Base-by-base conservation (phyloP, 2,888 invertebrate genomes). In the Cephus runcator region DNA sequence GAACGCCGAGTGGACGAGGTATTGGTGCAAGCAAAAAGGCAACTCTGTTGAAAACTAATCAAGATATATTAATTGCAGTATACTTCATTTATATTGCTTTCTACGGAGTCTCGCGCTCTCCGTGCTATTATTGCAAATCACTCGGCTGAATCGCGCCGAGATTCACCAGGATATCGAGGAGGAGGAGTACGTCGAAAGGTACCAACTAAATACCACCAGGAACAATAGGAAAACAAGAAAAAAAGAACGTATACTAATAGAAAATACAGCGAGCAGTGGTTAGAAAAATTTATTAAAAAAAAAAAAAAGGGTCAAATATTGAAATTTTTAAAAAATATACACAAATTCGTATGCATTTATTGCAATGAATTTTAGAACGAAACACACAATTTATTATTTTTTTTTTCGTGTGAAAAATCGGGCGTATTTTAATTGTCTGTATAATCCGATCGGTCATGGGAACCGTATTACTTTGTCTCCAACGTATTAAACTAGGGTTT, bases 21-120 rank as follows among this genome's bases (percentile, higher is more conserved):
- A 82, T 82, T 34, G 80, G 79, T 56, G 9, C 75, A 83, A 83
- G 85, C 83, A 83, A 88, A 86, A 87, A 86, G 84, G 83, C 83
- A 84, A 85, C 85, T 85, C 85, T 85, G 87, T 85, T 87, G 87
- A 85, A 86, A 90, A 87, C 87, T 89, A 89, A 89, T 89, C 89
- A 88, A 89, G 89, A 88, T 85, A 87, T 87, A 90, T 89, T 90
- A 90, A 89, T 89, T 88, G 89, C 87, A 84, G 85, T 85, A 87
- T 85, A 89, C 88, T 88, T 85, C 87, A 87, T 87, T 88, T 86
- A 86, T 85, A 87, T 87, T 87, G 85, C 85, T 86, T 85, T 85
- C 81, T 84, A 82, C 76, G 80, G 81, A 83, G 82, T 83, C 85
- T 84, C 82, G 82, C 81, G 81, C 82, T 81, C 73, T 77, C 85